These are phyloP conservation scores for Danio kyathit DNA, from an alignment of 2,797 vertebrate species.

Conservation along the genomic window DNA sequence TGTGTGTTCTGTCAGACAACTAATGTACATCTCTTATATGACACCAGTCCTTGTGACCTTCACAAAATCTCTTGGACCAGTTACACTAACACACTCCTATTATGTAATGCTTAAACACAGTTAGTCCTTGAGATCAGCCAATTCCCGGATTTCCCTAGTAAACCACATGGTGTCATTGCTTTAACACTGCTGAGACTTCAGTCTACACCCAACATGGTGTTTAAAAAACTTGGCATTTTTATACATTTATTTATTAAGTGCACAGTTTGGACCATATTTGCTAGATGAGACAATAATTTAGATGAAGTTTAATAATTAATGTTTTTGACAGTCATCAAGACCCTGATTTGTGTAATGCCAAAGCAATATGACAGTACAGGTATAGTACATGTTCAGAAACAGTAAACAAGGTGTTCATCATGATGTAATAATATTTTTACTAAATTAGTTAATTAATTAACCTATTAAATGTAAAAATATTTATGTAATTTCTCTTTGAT, in stretches of 20 bases:
- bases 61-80: conserved; percentile 34
- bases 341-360: background rate
- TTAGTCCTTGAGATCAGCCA: conserved; percentile 63
- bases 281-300: background rate
- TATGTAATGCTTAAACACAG: conserved; percentile 67
- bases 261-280: background rate
- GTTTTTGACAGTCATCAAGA: background rate
- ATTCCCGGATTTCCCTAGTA: conserved; percentile 61
- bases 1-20: background rate
- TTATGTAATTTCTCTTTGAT: background rate
- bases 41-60: conserved; percentile 28
- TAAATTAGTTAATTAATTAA: background rate
- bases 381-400: background rate
- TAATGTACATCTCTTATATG: background rate
- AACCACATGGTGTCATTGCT: conserved; percentile 61
- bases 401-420: background rate
- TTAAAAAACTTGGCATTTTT: background rate
- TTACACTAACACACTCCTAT: conserved; percentile 39
- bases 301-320: background rate
- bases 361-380: background rate
- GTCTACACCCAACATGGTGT: conserved; percentile 31
- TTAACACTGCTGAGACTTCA: conserved; percentile 39
- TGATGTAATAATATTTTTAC: background rate
- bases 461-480: background rate
- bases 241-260: background rate